Percentiles rank a stretch among this genome's conserved stretches.
phyloP scores from a whole-genome alignment of 2,113 vertebrate genomes.

The Malurus elegans region DNA sequence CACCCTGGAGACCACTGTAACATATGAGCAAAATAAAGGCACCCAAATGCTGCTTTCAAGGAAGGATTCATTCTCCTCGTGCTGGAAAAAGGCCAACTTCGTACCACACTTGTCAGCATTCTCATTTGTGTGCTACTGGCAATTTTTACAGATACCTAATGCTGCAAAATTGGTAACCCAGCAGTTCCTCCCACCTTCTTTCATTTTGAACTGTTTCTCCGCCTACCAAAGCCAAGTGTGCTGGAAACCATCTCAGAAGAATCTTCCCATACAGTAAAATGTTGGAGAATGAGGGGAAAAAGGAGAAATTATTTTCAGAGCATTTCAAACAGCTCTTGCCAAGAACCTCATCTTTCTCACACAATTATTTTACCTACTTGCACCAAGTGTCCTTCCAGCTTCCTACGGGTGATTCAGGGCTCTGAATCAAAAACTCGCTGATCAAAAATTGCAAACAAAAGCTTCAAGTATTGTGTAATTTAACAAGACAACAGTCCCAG shows the following conservation, averaged over 20 bases:
- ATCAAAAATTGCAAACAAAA: neutral
- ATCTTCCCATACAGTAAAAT: neutral
- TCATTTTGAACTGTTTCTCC: conserved; percentile 3
- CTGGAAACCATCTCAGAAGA: neutral
- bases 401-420: neutral
- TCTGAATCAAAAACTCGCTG: too few relatives aligned
- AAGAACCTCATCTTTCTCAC: neutral
- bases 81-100: neutral
- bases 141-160: neutral
- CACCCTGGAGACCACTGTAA: neutral
- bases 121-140: neutral
- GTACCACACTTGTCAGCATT: neutral
- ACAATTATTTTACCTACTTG: neutral
- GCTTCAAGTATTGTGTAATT: neutral
- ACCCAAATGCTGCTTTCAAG: neutral
- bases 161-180: neutral
- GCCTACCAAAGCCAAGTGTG: neutral
- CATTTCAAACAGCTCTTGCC: neutral
- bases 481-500: neutral
- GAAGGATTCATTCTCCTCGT: neutral
- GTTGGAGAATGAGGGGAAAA: neutral
- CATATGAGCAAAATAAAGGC: neutral
- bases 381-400: neutral
- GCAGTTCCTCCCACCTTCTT: conserved; percentile 9
- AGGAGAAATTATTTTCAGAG: neutral